Conservation (phyloP, 1,140 invertebrate species). For the Ceratosolen fusciceps region DNA sequence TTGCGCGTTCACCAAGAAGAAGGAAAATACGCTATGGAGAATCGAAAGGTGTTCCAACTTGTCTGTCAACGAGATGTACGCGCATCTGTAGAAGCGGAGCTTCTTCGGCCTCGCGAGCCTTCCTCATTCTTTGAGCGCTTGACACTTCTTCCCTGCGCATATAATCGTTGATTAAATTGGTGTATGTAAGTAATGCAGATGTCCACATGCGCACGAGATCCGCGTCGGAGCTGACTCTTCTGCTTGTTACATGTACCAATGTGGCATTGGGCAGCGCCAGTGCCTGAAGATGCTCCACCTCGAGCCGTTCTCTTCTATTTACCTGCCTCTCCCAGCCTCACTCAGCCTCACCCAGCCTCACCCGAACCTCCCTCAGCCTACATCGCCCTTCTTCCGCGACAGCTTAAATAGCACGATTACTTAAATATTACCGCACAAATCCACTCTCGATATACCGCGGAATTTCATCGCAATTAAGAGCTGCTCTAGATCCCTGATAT, state of each 20-base stretch:
- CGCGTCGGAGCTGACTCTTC: not conserved
- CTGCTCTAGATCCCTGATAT: too few relatives aligned
- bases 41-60: slow-evolving; percentile 50
- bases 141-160: slow-evolving; percentile 15
- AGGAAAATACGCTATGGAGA: not conserved
- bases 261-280: slow-evolving; percentile 3
- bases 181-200: slow-evolving; percentile 42
- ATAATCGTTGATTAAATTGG: slow-evolving; percentile 44
- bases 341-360: not conserved
- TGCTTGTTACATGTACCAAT: not conserved
- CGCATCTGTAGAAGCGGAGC: not conserved
- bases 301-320: not conserved
- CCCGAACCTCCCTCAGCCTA: too few relatives aligned
- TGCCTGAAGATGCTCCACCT: not conserved
- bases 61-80: slow-evolving; percentile 33
- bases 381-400: too few relatives aligned
- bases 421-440: too few relatives aligned
- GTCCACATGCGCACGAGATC: slow-evolving; percentile 3
- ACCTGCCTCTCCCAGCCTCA: not conserved
- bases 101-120: not conserved
- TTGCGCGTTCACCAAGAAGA: not conserved
- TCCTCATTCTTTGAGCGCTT: not conserved
- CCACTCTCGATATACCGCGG: too few relatives aligned
- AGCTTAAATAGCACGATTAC: too few relatives aligned
- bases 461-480: too few relatives aligned